Percentiles rank a stretch among this genome's conserved stretches.
Conservation (phyloP, 2,797 vertebrate genomes). For the Danio tinwini region DNA sequence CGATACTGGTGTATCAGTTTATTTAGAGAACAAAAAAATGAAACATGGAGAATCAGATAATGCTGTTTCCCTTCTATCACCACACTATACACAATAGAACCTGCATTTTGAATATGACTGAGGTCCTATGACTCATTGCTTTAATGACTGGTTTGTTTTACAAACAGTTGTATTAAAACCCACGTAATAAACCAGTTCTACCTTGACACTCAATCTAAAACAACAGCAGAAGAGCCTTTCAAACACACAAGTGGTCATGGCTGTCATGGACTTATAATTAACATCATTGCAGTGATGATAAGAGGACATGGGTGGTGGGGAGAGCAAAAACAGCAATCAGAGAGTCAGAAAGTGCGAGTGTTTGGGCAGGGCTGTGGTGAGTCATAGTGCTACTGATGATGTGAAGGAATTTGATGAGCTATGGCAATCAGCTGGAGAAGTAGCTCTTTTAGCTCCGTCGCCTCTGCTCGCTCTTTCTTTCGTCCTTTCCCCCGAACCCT, state of each 20-base stretch:
- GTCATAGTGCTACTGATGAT: slow-evolving; percentile 59
- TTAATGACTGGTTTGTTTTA: slow-evolving; percentile 7
- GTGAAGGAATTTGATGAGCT: slow-evolving; percentile 57
- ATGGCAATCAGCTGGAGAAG: slow-evolving; percentile 49
- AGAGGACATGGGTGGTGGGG: slow-evolving; percentile 9
- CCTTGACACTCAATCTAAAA: neutral
- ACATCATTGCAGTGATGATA: slow-evolving; percentile 4
- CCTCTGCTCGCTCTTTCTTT: neutral
- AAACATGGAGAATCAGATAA: neutral
- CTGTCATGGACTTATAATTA: slow-evolving; percentile 30
- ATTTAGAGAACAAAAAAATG: neutral
- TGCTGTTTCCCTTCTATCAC: neutral
- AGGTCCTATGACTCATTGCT: neutral
- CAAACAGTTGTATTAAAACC: neutral
- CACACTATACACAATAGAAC: neutral
- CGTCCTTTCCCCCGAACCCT: neutral
- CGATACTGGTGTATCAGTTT: too few relatives aligned
- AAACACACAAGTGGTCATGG: slow-evolving; percentile 28
- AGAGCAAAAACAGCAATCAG: slow-evolving; percentile 4
- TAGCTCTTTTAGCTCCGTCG: slow-evolving; percentile 4
- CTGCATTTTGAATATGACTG: slow-evolving; percentile 2
- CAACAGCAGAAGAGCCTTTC: slow-evolving; percentile 4
- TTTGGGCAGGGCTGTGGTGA: slow-evolving; percentile 52
- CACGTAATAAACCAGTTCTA: slow-evolving; percentile 3
- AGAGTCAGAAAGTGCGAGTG: slow-evolving; percentile 10